phyloP scores from a whole-genome alignment of 2,797 vertebrate species.

The Garrulus glandarius region DNA sequence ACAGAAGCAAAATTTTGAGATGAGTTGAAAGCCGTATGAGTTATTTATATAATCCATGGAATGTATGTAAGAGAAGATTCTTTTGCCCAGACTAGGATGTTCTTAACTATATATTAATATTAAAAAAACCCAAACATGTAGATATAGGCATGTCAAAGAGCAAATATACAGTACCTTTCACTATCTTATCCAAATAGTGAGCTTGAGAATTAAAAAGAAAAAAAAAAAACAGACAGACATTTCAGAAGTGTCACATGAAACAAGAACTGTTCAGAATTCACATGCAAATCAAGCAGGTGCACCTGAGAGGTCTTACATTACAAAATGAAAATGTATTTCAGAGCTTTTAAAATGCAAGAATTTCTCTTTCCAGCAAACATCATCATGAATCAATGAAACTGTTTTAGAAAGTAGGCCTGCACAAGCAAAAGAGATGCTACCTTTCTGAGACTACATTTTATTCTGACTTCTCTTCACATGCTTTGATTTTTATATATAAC shows the following conservation, averaged over 20 bases:
- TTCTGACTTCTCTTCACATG: neutral
- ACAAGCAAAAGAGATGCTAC: neutral
- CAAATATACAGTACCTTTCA: slow-evolving; percentile 91
- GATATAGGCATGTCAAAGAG: slow-evolving; percentile 73
- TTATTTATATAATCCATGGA: slow-evolving; percentile 62
- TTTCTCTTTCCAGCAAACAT: slow-evolving; percentile 38
- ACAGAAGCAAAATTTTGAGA: slow-evolving; percentile 59
- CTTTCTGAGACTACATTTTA: neutral
- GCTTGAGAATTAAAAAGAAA: slow-evolving; percentile 81
- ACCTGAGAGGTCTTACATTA: slow-evolving; percentile 59
- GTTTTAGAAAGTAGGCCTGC: neutral
- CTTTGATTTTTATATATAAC: neutral
- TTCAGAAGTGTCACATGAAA: slow-evolving; percentile 84
- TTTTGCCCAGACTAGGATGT: slow-evolving; percentile 46
- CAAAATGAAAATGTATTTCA: slow-evolving; percentile 61
- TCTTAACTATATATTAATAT: slow-evolving; percentile 39
- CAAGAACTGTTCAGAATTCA: slow-evolving; percentile 77
- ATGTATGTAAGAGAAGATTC: slow-evolving; percentile 62
- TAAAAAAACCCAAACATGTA: slow-evolving; percentile 25
- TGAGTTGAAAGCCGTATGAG: slow-evolving; percentile 48
- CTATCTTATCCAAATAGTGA: slow-evolving; percentile 98
- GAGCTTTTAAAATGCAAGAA: slow-evolving; percentile 46
- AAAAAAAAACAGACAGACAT: slow-evolving; percentile 83
- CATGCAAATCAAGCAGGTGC: slow-evolving; percentile 78
- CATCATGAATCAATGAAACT: neutral